phyloP scores from a whole-genome alignment of 2,888 invertebrate species.

The Opisthograptis luteolata region DNA sequence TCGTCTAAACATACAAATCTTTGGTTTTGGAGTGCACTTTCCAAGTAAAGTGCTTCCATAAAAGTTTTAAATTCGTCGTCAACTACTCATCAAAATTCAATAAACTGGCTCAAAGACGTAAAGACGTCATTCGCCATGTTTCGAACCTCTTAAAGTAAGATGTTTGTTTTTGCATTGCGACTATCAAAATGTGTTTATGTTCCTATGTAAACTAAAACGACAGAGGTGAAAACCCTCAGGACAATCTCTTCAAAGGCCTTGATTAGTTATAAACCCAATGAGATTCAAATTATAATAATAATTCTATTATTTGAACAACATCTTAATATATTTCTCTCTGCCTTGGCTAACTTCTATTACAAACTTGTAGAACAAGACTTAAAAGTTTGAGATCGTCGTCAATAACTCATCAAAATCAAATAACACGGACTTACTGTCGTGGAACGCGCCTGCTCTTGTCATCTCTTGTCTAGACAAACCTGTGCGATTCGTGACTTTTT shows the following conservation, averaged over 20 bases:
- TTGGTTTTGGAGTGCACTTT: neutral
- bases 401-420: constrained; percentile 37
- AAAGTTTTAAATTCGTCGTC: constrained; percentile 58
- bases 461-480: constrained; percentile 77
- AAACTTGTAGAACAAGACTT: constrained; percentile 28
- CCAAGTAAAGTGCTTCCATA: constrained; percentile 28
- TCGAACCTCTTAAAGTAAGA: neutral
- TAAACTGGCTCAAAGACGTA: constrained; percentile 36
- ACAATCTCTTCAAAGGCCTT: too few relatives aligned
- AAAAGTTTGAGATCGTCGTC: constrained; percentile 28
- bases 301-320: too few relatives aligned
- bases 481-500: constrained; percentile 75
- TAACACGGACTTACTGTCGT: constrained; percentile 31
- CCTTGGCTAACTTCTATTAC: neutral
- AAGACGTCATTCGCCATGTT: neutral
- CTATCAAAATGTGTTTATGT: too few relatives aligned
- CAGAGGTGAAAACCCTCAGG: too few relatives aligned
- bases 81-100: constrained; percentile 74
- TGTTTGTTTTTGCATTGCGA: too few relatives aligned
- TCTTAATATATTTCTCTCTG: too few relatives aligned
- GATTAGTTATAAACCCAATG: too few relatives aligned
- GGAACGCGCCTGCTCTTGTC: constrained; percentile 55
- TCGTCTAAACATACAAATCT: too few relatives aligned
- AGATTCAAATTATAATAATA: too few relatives aligned
- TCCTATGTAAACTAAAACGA: too few relatives aligned